A percentile compares a stretch with the other conserved stretches of the same genome.
These are phyloP conservation scores for Sycophila texana DNA, from an alignment of 2,888 invertebrate genomes.

Conservation along the genomic window DNA sequence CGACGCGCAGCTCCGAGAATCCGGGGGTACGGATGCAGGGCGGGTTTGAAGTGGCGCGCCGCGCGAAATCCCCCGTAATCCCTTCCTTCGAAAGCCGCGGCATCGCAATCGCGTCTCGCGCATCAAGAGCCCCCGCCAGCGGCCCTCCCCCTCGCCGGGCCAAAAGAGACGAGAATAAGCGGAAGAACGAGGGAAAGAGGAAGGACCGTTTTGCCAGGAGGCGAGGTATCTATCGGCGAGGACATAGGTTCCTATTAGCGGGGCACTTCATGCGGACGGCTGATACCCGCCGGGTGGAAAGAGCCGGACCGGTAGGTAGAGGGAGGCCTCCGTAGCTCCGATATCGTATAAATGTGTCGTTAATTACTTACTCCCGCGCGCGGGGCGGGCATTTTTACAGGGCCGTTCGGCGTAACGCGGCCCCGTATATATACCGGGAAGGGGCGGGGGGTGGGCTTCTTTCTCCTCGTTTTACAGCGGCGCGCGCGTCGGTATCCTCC, in stretches of 20 bases:
- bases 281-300: constrained; percentile 35
- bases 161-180: constrained; percentile 19
- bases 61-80: constrained; percentile 35
- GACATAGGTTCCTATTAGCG: constrained; percentile 72
- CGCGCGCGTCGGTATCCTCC: constrained; percentile 49
- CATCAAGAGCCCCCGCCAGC: constrained; percentile 56
- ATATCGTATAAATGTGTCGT: constrained; percentile 75
- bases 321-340: constrained; percentile 58
- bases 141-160: constrained; percentile 17
- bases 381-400: constrained; percentile 54
- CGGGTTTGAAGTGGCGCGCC: background rate
- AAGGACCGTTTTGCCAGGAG: constrained; percentile 35
- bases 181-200: constrained; percentile 10
- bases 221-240: constrained; percentile 70
- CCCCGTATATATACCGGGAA: constrained; percentile 26
- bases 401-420: constrained; percentile 38
- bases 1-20: background rate
- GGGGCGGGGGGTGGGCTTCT: no score
- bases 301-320: no score
- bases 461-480: constrained; percentile 45
- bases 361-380: constrained; percentile 71
- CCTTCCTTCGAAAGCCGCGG: constrained; percentile 26
- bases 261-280: constrained; percentile 65
- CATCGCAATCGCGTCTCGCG: constrained; percentile 34
- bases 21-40: no score